A percentile compares a stretch with the other conserved stretches of the same genome.
Conservation (phyloP, 2,797 vertebrate genomes). For the Muscicapa comitata region DNA sequence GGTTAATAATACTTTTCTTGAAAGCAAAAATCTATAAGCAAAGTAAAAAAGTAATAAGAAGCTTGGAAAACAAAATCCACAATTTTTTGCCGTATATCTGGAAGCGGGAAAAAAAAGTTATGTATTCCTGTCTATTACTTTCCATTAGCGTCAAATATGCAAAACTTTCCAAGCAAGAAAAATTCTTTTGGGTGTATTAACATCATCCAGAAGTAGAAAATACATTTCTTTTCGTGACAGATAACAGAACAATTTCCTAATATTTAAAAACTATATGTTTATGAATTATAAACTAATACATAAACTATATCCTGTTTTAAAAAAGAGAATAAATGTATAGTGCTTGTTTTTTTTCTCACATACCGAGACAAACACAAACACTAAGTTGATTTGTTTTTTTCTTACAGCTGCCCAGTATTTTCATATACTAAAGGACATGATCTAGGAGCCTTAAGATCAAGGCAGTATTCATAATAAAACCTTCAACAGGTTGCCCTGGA, state of each 20-base stretch:
- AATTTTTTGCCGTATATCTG: background rate
- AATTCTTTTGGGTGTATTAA: background rate
- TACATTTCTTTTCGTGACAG: background rate
- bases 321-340: background rate
- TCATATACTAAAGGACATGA: background rate
- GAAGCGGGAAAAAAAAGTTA: background rate
- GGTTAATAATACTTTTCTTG: background rate
- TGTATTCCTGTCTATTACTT: background rate
- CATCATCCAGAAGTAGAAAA: background rate
- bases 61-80: background rate
- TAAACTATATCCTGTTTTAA: background rate
- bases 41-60: background rate
- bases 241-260: background rate
- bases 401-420: background rate
- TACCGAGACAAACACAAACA: background rate
- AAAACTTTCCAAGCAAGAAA: background rate
- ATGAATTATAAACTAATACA: background rate
- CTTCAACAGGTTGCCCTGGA: background rate
- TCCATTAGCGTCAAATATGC: background rate
- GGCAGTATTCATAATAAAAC: background rate
- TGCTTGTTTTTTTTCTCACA: background rate
- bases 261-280: background rate
- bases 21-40: background rate
- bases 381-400: background rate
- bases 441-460: background rate